These are phyloP conservation scores for Cantharis rustica DNA, from an alignment of 2,888 invertebrate genomes.

Conservation along the genomic window DNA sequence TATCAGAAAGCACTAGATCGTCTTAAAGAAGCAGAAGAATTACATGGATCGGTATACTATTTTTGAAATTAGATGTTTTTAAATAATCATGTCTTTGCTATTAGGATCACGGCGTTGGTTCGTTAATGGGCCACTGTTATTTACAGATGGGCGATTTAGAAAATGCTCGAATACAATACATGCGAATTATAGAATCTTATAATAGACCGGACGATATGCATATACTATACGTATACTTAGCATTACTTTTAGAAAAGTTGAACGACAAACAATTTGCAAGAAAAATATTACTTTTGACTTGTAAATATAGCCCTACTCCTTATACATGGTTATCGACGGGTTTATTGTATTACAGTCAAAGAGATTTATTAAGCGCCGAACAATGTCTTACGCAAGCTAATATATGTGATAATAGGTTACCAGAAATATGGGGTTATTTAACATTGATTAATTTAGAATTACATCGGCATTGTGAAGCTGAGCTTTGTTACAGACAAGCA, in stretches of 20 bases:
- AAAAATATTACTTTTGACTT: slow-evolving; percentile 47
- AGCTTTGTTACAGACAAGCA: slow-evolving; percentile 50
- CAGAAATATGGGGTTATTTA: slow-evolving; percentile 53
- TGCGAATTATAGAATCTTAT: slow-evolving; percentile 44
- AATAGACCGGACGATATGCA: slow-evolving; percentile 49
- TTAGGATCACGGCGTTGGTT: slow-evolving; percentile 46
- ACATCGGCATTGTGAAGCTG: slow-evolving; percentile 44
- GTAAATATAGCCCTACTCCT: slow-evolving; percentile 50
- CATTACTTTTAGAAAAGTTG: slow-evolving; percentile 39
- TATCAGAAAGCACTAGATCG: slow-evolving; percentile 49
- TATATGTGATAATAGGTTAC: slow-evolving; percentile 47
- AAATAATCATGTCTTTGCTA: neutral
- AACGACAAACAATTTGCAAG: slow-evolving; percentile 47
- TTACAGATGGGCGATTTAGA: slow-evolving; percentile 39
- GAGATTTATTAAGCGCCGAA: slow-evolving; percentile 51
- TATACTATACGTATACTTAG: slow-evolving; percentile 47
- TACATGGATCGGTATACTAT: slow-evolving; percentile 42
- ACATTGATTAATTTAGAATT: slow-evolving; percentile 50
- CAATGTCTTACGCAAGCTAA: slow-evolving; percentile 53
- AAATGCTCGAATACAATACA: slow-evolving; percentile 45
- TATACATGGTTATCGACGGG: slow-evolving; percentile 48
- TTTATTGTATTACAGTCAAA: slow-evolving; percentile 43
- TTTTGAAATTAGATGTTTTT: neutral
- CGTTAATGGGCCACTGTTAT: slow-evolving; percentile 48
- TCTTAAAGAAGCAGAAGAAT: slow-evolving; percentile 44